Conservation (phyloP, 2,888 invertebrate species). For the Thera obeliscata region DNA sequence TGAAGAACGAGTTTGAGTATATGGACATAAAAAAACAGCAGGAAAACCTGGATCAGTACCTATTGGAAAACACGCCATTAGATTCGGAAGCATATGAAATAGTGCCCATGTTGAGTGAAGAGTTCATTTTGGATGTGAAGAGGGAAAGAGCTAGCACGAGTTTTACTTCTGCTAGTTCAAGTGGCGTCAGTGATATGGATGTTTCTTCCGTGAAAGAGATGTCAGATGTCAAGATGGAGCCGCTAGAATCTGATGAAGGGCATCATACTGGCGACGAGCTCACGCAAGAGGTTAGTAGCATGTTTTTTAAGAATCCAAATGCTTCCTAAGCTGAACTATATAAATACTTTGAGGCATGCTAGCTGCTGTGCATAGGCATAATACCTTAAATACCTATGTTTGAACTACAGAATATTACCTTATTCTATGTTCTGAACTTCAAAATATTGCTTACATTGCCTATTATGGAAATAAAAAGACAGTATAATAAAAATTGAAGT, state of each 20-base stretch:
- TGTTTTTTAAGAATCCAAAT: not conserved
- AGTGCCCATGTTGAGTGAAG: constrained; percentile 76
- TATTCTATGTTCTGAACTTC: no score
- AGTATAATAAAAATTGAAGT: no score
- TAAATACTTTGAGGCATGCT: no score
- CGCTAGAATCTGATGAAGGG: constrained; percentile 75
- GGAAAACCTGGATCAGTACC: constrained; percentile 71
- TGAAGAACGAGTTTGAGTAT: constrained; percentile 72
- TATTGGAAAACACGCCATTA: constrained; percentile 75
- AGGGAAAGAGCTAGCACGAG: constrained; percentile 80
- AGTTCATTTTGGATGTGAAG: constrained; percentile 70
- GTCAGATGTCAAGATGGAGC: constrained; percentile 72
- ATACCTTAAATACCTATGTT: no score
- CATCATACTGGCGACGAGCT: constrained; percentile 79
- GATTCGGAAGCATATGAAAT: constrained; percentile 70
- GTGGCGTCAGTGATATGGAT: constrained; percentile 81
- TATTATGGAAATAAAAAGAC: no score
- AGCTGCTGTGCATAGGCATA: no score
- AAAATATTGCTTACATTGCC: no score
- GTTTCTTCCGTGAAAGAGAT: constrained; percentile 61
- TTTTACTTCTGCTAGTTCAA: constrained; percentile 78
- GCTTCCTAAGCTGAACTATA: no score
- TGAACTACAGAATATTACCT: no score
- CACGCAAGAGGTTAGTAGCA: constrained; percentile 78
- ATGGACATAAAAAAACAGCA: constrained; percentile 73